Evolutionary conservation across 2,888 invertebrate species (phyloP).

Genomic region (Pandemis corylana): DNA sequence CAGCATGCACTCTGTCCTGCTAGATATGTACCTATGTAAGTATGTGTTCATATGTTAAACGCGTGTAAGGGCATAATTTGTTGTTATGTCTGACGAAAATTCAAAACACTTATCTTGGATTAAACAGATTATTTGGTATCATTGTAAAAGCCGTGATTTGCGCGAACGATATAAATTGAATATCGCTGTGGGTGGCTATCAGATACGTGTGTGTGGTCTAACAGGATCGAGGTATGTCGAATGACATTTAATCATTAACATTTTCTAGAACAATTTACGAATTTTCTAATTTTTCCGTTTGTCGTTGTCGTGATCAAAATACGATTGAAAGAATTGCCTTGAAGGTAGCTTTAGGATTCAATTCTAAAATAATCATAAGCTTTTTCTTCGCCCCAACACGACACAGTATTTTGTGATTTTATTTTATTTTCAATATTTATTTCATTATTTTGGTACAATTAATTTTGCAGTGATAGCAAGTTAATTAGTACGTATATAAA

Average conservation of each 20-base stretch:
- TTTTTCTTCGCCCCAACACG: no score
- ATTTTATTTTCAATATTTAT: not conserved
- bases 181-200: constrained; percentile 32
- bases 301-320: not conserved
- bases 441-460: not conserved
- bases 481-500: not conserved
- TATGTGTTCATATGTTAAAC: not conserved
- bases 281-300: not conserved
- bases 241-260: not conserved
- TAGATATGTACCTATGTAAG: no score
- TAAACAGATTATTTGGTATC: constrained; percentile 14
- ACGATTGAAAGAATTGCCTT: no score
- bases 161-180: constrained; percentile 32
- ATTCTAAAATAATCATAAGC: no score
- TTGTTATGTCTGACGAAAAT: not conserved
- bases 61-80: not conserved
- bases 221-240: not conserved
- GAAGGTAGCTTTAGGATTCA: no score
- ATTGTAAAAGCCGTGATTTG: constrained; percentile 8
- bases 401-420: not conserved
- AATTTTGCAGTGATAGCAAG: not conserved
- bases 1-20: no score
- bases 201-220: constrained; percentile 16
- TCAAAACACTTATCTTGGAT: constrained; percentile 13
- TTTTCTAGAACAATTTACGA: not conserved